These are phyloP conservation scores for Drosophila algonquin DNA, from an alignment of 2,888 invertebrate species.

Conservation along the genomic window DNA sequence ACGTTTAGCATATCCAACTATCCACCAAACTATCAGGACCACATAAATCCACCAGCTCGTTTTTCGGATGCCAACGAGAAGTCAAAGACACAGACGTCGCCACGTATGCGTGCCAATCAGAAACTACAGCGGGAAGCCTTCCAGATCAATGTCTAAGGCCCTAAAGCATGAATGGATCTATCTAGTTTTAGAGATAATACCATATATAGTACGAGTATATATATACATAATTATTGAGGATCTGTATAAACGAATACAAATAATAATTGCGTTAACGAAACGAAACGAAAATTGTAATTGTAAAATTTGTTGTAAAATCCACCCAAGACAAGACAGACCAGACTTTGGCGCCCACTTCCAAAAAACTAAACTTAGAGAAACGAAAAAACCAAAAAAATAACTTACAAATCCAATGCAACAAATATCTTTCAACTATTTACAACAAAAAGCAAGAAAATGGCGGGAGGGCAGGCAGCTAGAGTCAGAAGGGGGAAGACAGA, in stretches of 20 bases:
- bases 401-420: slow-evolving; percentile 14
- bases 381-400: background rate
- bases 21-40: slow-evolving; percentile 91
- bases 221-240: slow-evolving; percentile 16
- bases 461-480: background rate
- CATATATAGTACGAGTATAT: slow-evolving; percentile 28
- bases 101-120: slow-evolving; percentile 84
- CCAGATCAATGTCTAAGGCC: slow-evolving; percentile 90
- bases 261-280: slow-evolving; percentile 8
- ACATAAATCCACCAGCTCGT: slow-evolving; percentile 93
- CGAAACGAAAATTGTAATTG: slow-evolving; percentile 45
- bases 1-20: slow-evolving; percentile 89
- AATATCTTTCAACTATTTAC: slow-evolving; percentile 50
- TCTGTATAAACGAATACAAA: slow-evolving; percentile 18
- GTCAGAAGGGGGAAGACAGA: slow-evolving; percentile 5
- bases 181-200: slow-evolving; percentile 46
- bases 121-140: slow-evolving; percentile 89
- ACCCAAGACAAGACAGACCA: slow-evolving; percentile 36
- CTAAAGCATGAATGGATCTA: slow-evolving; percentile 15
- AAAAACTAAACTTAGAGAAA: slow-evolving; percentile 7
- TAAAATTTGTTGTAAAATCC: slow-evolving; percentile 69
- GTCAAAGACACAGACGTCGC: slow-evolving; percentile 83
- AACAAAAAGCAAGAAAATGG: slow-evolving; percentile 26
- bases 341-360: slow-evolving; percentile 29
- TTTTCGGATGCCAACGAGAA: slow-evolving; percentile 89